Conservation (phyloP, 2,113 vertebrate species). For the Salminus brasiliensis region DNA sequence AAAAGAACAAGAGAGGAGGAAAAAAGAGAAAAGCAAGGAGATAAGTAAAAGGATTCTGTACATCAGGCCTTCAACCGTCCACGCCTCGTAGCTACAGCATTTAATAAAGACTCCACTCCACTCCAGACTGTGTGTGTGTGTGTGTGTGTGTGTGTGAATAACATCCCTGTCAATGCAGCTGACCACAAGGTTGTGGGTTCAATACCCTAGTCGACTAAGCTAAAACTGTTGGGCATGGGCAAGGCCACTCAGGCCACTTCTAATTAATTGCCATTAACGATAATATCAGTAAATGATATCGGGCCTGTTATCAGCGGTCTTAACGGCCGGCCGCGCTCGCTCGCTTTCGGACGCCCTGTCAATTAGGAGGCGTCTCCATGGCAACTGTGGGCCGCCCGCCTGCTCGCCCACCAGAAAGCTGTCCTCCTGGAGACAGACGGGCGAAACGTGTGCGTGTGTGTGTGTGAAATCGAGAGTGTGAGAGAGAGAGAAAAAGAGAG, state of each 20-base stretch:
- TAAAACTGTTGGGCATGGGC: too few relatives aligned
- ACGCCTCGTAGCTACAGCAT: conserved; percentile 1
- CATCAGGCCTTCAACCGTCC: conserved; percentile 15
- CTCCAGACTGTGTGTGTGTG: neutral
- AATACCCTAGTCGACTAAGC: too few relatives aligned
- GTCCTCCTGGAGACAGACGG: conserved; percentile 37
- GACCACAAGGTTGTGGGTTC: too few relatives aligned
- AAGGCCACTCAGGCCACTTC: too few relatives aligned
- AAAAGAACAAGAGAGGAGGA: too few relatives aligned
- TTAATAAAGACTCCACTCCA: conserved; percentile 16
- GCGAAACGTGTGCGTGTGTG: neutral
- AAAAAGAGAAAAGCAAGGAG: neutral
- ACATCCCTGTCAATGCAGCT: too few relatives aligned
- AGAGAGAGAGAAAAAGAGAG: neutral
- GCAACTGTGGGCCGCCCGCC: conserved; percentile 24
- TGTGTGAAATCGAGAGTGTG: conserved; percentile 10
- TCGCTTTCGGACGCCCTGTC: conserved; percentile 37
- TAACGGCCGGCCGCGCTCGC: conserved; percentile 10
- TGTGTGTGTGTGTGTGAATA: too few relatives aligned
- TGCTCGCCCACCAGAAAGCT: conserved; percentile 34
- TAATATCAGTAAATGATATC: neutral
- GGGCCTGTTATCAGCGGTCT: neutral
- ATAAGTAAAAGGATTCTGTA: conserved; percentile 9
- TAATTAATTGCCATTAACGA: too few relatives aligned
- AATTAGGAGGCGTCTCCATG: conserved; percentile 33